phyloP scores from a whole-genome alignment of 2,888 invertebrate genomes.

The Scaptomyza tumidula region DNA sequence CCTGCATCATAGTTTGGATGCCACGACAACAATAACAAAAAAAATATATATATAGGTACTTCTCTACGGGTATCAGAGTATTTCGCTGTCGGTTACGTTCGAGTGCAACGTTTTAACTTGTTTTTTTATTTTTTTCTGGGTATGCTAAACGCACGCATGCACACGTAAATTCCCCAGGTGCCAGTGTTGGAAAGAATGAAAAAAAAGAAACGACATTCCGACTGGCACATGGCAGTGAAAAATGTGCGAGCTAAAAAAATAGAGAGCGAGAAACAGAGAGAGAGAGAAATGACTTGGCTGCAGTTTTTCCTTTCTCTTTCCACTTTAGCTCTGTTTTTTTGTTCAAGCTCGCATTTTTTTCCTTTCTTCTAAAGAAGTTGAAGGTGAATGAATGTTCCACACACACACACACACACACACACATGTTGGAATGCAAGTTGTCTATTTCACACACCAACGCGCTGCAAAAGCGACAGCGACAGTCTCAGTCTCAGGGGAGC shows the following conservation, averaged over 20 bases:
- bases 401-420: slow-evolving; percentile 23
- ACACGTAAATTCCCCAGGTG: slow-evolving; percentile 72
- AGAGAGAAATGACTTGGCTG: slow-evolving; percentile 47
- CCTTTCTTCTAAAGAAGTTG: slow-evolving; percentile 48
- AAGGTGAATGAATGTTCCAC: slow-evolving; percentile 30
- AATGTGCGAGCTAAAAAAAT: slow-evolving; percentile 51
- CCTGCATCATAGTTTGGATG: no score
- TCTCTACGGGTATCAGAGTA: no score
- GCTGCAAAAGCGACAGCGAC: slow-evolving; percentile 47
- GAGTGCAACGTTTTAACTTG: no score
- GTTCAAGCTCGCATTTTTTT: slow-evolving; percentile 20
- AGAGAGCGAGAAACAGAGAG: neutral
- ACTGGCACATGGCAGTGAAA: slow-evolving; percentile 70
- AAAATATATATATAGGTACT: no score
- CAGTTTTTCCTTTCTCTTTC: slow-evolving; percentile 26
- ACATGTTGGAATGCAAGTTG: slow-evolving; percentile 63
- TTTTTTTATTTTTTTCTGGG: slow-evolving; percentile 11
- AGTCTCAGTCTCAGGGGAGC: slow-evolving; percentile 33
- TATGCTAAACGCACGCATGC: slow-evolving; percentile 69
- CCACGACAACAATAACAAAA: no score
- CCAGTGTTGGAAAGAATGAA: slow-evolving; percentile 40
- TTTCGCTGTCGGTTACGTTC: no score
- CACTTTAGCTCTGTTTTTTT: slow-evolving; percentile 16
- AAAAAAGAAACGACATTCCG: slow-evolving; percentile 48
- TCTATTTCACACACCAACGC: slow-evolving; percentile 79